phyloP scores from a whole-genome alignment of 2,888 invertebrate genomes.

The Griposia aprilina region DNA sequence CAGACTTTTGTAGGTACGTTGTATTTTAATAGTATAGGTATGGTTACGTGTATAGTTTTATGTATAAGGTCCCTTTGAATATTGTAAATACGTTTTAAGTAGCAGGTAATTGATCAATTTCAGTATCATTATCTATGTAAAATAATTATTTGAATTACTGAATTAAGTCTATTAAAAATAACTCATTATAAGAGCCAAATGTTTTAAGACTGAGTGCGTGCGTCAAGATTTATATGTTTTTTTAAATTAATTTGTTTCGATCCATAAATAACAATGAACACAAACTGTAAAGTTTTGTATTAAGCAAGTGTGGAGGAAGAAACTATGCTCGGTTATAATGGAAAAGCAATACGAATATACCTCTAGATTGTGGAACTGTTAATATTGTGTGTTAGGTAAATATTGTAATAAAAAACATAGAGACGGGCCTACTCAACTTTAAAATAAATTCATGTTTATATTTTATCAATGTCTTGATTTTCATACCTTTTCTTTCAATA shows the following conservation, averaged over 20 bases:
- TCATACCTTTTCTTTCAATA: conserved; percentile 61
- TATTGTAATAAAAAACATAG: conserved; percentile 73
- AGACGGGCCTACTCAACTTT: conserved; percentile 80
- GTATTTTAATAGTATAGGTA: conserved; percentile 77
- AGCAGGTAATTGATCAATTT: conserved; percentile 72
- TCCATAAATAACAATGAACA: conserved; percentile 46
- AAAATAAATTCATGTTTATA: conserved; percentile 85
- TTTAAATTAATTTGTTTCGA: conserved; percentile 51
- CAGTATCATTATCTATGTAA: conserved; percentile 71
- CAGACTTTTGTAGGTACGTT: conserved; percentile 77
- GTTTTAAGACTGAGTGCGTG: conserved; percentile 89
- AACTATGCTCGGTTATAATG: conserved; percentile 51
- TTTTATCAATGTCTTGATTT: conserved; percentile 78
- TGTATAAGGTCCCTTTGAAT: conserved; percentile 72
- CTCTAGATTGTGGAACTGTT: conserved; percentile 60
- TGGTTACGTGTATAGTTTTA: conserved; percentile 72
- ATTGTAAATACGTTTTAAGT: conserved; percentile 79
- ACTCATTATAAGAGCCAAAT: conserved; percentile 89
- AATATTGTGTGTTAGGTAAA: conserved; percentile 64
- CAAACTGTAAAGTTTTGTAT: conserved; percentile 52
- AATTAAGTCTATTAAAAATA: conserved; percentile 77
- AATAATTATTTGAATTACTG: conserved; percentile 65
- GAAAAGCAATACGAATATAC: conserved; percentile 62
- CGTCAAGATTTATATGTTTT: conserved; percentile 74
- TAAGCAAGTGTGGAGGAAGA: conserved; percentile 31